Percentiles rank a stretch among this genome's conserved stretches.
Evolutionary conservation across 2,888 invertebrate species (phyloP).

Genomic region (Seira musarum): DNA sequence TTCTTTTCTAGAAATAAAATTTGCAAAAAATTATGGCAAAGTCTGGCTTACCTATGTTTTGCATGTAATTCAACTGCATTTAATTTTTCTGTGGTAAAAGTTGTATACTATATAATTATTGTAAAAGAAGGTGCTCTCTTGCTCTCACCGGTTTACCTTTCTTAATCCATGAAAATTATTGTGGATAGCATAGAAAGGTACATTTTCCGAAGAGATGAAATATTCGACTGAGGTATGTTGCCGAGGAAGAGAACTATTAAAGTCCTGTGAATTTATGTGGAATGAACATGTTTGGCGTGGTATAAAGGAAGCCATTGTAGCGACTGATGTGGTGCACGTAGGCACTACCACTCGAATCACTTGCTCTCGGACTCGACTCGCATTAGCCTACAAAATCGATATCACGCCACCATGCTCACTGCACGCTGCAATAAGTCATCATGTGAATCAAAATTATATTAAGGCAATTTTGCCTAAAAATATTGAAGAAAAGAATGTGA

Average conservation of each 20-base stretch:
- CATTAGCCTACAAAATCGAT: not conserved
- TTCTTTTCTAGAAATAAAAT: not conserved
- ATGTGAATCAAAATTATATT: not conserved
- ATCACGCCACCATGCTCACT: not conserved
- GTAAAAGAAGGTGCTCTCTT: not conserved
- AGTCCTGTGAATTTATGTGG: not conserved
- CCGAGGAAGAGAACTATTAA: not conserved
- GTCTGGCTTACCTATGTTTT: not conserved
- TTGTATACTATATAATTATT: not conserved
- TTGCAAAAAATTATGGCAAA: not conserved
- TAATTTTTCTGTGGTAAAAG: not conserved
- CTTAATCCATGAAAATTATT: not conserved
- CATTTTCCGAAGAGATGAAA: no score
- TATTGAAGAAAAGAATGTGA: not conserved
- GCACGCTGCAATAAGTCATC: not conserved
- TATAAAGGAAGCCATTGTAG: not conserved
- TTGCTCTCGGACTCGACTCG: not conserved
- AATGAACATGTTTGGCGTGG: not conserved
- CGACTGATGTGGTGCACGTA: not conserved
- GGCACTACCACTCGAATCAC: not conserved
- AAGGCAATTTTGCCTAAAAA: not conserved
- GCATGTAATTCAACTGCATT: not conserved
- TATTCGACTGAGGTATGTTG: conserved; percentile 6
- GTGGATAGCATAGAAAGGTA: not conserved
- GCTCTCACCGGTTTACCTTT: not conserved